A percentile compares a stretch with the other conserved stretches of the same genome.
phyloP scores from a whole-genome alignment of 2,113 vertebrate species.

The Nycticryphes semicollaris region DNA sequence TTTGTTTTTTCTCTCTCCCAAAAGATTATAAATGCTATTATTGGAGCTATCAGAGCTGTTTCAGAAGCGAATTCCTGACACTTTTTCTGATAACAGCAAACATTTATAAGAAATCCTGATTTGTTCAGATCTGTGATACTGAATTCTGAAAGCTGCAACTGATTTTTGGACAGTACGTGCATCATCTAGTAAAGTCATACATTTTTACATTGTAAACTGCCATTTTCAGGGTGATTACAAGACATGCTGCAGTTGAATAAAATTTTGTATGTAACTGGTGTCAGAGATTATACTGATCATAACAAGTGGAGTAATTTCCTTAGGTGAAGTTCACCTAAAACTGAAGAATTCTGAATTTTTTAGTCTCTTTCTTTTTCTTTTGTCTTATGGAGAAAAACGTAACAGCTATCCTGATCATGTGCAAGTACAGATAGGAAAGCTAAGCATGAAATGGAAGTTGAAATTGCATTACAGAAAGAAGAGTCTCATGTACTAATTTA shows the following conservation, averaged over 20 bases:
- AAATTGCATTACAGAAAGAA: slow-evolving; percentile 37
- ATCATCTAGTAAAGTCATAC: not conserved
- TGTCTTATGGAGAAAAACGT: not conserved
- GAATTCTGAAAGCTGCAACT: not conserved
- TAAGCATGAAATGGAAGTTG: slow-evolving; percentile 39
- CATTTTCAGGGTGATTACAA: not conserved
- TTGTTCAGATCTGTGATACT: not conserved
- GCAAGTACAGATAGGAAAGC: not conserved
- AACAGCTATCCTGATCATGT: not conserved
- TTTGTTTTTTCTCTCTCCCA: not conserved
- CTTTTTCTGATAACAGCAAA: not conserved
- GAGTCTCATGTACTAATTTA: slow-evolving; percentile 45
- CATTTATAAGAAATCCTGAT: not conserved
- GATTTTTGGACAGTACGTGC: not conserved
- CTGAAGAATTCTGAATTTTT: not conserved
- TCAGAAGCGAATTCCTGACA: not conserved
- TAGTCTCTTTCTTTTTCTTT: not conserved
- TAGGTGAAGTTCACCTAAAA: not conserved
- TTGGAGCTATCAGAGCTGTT: not conserved
- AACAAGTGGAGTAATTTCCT: not conserved
- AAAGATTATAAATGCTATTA: not conserved
- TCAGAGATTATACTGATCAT: not conserved
- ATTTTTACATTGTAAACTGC: not conserved
- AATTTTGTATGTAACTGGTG: not conserved
- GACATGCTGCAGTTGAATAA: not conserved